Base-by-base conservation (phyloP, 2,888 invertebrate genomes). In the Drosophila kuntzei region DNA sequence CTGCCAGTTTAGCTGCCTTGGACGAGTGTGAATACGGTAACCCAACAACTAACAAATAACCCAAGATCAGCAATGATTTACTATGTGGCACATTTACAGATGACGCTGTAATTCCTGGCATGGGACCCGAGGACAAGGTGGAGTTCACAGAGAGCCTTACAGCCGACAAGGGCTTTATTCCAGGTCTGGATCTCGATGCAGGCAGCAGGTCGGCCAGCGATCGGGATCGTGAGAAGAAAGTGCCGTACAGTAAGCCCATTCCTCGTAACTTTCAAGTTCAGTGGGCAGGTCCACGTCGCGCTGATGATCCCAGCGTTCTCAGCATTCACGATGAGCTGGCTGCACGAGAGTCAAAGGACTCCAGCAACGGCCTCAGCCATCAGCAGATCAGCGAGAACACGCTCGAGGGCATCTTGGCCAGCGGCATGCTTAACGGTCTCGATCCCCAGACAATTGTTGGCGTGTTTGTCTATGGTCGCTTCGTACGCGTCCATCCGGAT, bases 41-140 rank as follows among this genome's bases (percentile, higher is more conserved):
- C 68, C 3, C 9, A 20, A n/a, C 5, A 14, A 34, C 2, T 5
- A 34, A n/a, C 5, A 14, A 34, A 1, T 5, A 34, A 5, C 7
- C 6, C 3, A 34, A 22, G n/a, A 25, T 43, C 3, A 1, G 0
- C 27, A 16, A 5, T 16, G 8, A 7, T 25, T 66, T 43, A 20
- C 11, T 2, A 3, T 44, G 5, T n/a, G 3, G 1, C 32, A 4
- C 11, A 0, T 32, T 43, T 53, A 3, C 14, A 91, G 97, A 97
- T 91, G 95, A 96, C 59, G 94, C 96, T 2, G 93, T 95, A 22
- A 97, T 98, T 90, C 98, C 98, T 72, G 99, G 99, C 54, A 98
- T 99, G 98, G 99, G 99, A n/a, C 97, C 98, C 22, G 98, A 99
- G 92, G 98, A 98, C 90, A 96, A 96, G 91, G 96, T 98, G 0